Percentiles rank a stretch among this genome's conserved stretches.
Conservation (phyloP, 2,113 vertebrate genomes). For the Colinus virginianus region DNA sequence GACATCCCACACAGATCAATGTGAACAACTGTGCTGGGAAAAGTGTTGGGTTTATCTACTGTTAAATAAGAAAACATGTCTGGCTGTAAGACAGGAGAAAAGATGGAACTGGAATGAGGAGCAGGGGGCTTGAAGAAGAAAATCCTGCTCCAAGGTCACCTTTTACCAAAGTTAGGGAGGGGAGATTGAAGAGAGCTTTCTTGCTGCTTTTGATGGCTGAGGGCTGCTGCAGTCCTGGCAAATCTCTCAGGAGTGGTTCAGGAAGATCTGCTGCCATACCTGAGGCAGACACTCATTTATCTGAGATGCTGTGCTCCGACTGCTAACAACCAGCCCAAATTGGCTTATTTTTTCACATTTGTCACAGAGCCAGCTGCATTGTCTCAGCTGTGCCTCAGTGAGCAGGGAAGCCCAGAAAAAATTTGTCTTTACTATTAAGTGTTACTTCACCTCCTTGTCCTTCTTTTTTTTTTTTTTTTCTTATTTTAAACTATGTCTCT, state of each 20-base stretch:
- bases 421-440: constrained; percentile 87
- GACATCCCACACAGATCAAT: constrained; percentile 37
- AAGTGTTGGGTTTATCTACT: constrained; percentile 8
- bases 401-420: constrained; percentile 81
- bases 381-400: constrained; percentile 86
- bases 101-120: background rate
- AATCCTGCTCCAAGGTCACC: constrained; percentile 84
- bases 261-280: constrained; percentile 88
- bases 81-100: constrained; percentile 21
- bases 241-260: constrained; percentile 80
- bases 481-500: constrained; percentile 30
- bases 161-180: constrained; percentile 74
- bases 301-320: constrained; percentile 78
- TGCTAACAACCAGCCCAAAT: constrained; percentile 92
- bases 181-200: constrained; percentile 74
- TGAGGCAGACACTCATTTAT: constrained; percentile 88
- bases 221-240: constrained; percentile 71
- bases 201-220: constrained; percentile 64
- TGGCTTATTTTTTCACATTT: constrained; percentile 94
- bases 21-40: constrained; percentile 7
- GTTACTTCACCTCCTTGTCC: constrained; percentile 63
- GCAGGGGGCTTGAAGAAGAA: constrained; percentile 17
- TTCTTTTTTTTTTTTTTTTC: constrained; percentile 28
- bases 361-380: constrained; percentile 89
- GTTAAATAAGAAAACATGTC: constrained; percentile 40